These are phyloP conservation scores for Mya arenaria DNA, from an alignment of 1,140 invertebrate species.

Conservation along the genomic window DNA sequence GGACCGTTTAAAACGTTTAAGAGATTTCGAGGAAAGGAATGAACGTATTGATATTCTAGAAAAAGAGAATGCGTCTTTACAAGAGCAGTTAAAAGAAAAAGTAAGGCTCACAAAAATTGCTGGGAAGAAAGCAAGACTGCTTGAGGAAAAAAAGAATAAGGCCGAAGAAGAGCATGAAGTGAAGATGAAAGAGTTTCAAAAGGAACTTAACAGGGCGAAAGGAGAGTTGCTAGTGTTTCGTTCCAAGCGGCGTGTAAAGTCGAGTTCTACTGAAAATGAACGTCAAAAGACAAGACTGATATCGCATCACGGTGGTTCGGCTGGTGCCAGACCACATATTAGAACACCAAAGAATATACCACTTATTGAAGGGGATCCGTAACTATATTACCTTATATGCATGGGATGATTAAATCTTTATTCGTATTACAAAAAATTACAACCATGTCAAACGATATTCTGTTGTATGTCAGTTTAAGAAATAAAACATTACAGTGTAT, in stretches of 20 bases:
- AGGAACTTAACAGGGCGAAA: neutral
- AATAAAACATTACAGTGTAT: too few relatives aligned
- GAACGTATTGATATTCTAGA: neutral
- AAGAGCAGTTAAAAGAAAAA: neutral
- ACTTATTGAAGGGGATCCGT: too few relatives aligned
- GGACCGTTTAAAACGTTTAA: neutral
- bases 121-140: neutral
- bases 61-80: neutral
- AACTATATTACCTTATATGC: too few relatives aligned
- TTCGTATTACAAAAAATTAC: too few relatives aligned
- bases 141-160: neutral
- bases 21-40: neutral
- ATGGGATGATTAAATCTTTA: too few relatives aligned
- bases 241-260: neutral
- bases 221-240: neutral
- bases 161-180: neutral
- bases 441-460: too few relatives aligned
- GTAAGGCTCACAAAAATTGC: neutral
- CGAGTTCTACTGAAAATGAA: neutral
- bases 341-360: too few relatives aligned
- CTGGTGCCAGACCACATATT: too few relatives aligned
- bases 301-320: neutral
- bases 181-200: neutral
- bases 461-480: too few relatives aligned
- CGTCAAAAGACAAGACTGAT: neutral